Conservation (phyloP, 2,797 vertebrate species). For the Alauda arvensis region DNA sequence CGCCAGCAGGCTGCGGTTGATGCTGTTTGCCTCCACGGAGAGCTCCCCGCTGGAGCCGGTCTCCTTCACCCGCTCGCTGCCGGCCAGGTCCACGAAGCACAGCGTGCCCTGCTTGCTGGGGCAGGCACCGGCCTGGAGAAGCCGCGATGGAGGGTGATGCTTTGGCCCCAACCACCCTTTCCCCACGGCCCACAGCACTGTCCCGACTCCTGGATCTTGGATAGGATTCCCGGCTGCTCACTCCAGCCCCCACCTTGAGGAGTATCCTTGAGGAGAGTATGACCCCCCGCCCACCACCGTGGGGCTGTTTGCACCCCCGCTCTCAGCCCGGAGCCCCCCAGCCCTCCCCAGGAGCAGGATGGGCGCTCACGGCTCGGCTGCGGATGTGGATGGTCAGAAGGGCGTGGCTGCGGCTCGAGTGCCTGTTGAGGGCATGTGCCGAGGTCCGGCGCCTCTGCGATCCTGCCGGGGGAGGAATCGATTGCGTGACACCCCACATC, state of each 20-base stretch:
- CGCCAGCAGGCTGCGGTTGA: slow-evolving; percentile 78
- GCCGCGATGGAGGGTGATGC: fast-evolving
- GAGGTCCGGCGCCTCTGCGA: slow-evolving; percentile 67
- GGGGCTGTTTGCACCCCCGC: background rate
- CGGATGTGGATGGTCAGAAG: slow-evolving; percentile 66
- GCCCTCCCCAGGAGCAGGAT: background rate
- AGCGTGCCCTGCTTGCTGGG: slow-evolving; percentile 61
- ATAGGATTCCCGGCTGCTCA: background rate
- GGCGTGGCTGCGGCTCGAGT: slow-evolving; percentile 77
- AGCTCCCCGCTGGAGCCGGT: slow-evolving; percentile 65
- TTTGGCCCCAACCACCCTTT: background rate
- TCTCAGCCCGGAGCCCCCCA: background rate
- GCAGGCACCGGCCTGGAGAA: background rate
- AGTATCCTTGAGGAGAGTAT: fast-evolving
- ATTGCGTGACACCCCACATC: fast-evolving
- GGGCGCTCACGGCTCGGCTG: background rate
- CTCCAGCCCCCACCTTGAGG: background rate
- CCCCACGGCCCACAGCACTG: fast-evolving
- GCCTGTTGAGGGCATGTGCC: slow-evolving; percentile 69
- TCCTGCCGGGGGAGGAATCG: slow-evolving; percentile 17
- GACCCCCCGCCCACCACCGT: too few relatives aligned
- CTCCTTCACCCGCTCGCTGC: slow-evolving; percentile 72
- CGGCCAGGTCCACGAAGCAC: slow-evolving; percentile 75
- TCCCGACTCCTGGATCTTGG: background rate
- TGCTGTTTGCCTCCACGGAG: slow-evolving; percentile 72